A percentile compares a stretch with the other conserved stretches of the same genome.
Evolutionary conservation across 2,797 vertebrate genomes (phyloP).

Genomic region (Crenuchus spilurus): DNA sequence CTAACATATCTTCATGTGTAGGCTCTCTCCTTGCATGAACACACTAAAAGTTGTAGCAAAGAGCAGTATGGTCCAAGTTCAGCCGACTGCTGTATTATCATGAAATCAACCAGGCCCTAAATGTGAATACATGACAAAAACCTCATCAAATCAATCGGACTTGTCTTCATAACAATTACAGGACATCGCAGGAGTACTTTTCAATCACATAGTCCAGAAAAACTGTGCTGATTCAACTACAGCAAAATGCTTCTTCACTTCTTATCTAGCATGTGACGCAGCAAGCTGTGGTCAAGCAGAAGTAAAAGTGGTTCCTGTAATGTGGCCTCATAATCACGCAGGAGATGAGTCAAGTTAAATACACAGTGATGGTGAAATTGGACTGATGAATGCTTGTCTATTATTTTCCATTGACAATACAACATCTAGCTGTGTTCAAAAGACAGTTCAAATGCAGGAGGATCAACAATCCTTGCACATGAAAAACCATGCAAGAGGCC

Average conservation of each 20-base stretch:
- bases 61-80: no score
- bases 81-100: no score
- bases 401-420: no score
- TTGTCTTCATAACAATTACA: no score
- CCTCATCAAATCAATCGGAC: no score
- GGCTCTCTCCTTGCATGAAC: no score
- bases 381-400: background rate
- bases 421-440: background rate
- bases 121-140: no score
- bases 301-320: conserved; percentile 9
- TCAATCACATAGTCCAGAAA: background rate
- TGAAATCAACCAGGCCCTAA: no score
- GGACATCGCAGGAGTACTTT: no score
- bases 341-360: conserved; percentile 30
- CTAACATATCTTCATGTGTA: no score
- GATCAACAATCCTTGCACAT: background rate
- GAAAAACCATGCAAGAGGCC: background rate
- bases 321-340: conserved; percentile 1
- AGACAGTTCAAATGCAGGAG: background rate
- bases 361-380: background rate
- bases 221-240: conserved; percentile 6
- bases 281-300: background rate
- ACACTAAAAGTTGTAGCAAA: no score
- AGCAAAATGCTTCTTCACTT: background rate
- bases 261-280: conserved; percentile 14